Evolutionary conservation across 2,888 invertebrate genomes (phyloP).

Genomic region (Alitta virens): DNA sequence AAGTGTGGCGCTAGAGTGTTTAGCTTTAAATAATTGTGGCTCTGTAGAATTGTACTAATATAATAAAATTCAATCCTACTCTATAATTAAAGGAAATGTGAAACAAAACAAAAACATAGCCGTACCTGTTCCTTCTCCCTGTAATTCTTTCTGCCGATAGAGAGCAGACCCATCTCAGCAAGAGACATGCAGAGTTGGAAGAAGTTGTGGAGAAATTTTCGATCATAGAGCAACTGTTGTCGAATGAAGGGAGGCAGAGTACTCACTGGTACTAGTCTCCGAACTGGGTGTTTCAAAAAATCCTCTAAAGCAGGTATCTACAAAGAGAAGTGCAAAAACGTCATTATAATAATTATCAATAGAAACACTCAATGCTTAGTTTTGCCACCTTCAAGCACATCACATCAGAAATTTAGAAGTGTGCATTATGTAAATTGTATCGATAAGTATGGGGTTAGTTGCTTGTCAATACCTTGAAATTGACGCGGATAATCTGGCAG

Average conservation of each 20-base stretch:
- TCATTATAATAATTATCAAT: too few relatives aligned
- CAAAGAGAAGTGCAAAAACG: background rate
- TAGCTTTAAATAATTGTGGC: too few relatives aligned
- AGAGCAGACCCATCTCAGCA: conserved; percentile 67
- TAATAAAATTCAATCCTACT: too few relatives aligned
- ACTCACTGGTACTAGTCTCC: conserved; percentile 66
- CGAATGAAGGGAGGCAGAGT: conserved; percentile 62
- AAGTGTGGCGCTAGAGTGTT: too few relatives aligned
- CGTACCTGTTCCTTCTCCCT: conserved; percentile 71
- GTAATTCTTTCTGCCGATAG: conserved; percentile 67
- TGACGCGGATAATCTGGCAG: conserved; percentile 66
- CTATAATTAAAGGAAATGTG: too few relatives aligned
- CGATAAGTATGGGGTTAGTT: too few relatives aligned
- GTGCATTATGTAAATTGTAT: too few relatives aligned
- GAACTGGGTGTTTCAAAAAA: conserved; percentile 68
- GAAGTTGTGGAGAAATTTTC: conserved; percentile 65
- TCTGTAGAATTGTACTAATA: too few relatives aligned
- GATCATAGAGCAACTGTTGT: conserved; percentile 60
- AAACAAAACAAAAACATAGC: too few relatives aligned
- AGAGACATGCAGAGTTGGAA: conserved; percentile 64
- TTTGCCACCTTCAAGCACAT: too few relatives aligned
- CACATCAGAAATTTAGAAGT: too few relatives aligned
- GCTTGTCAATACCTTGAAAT: conserved; percentile 57
- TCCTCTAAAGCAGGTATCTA: conserved; percentile 63
- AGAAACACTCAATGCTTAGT: too few relatives aligned